phyloP scores from a whole-genome alignment of 2,113 vertebrate genomes.

The Ranitomeya variabilis region DNA sequence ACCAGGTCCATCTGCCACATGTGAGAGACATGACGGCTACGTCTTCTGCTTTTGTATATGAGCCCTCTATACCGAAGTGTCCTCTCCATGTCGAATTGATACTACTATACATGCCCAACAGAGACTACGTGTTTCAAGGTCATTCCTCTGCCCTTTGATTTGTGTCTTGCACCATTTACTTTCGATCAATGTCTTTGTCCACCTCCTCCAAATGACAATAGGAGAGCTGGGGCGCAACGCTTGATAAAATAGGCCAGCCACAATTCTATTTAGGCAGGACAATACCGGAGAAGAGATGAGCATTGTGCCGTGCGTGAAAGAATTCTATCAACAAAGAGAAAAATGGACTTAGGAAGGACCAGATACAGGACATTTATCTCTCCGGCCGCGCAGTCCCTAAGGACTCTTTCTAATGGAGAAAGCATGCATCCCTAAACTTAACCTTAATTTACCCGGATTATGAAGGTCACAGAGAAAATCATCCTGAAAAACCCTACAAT shows the following conservation, averaged over 20 bases:
- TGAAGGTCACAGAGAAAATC: neutral
- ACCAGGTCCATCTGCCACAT: conserved; percentile 40
- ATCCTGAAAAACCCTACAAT: neutral
- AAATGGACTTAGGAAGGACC: neutral
- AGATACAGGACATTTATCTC: conserved; percentile 20
- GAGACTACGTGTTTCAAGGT: neutral
- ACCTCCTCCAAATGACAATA: conserved; percentile 22
- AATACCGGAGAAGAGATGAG: conserved; percentile 11
- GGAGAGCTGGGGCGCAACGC: neutral
- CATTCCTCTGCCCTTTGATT: conserved; percentile 1
- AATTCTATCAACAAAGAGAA: neutral
- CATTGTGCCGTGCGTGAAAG: conserved; percentile 8
- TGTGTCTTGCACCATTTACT: conserved; percentile 13
- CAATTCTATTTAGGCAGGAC: conserved; percentile 22
- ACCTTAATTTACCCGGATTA: conserved; percentile 29
- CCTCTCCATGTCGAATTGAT: neutral
- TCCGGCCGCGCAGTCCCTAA: conserved; percentile 11
- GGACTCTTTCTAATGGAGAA: conserved; percentile 36
- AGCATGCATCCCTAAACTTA: conserved; percentile 13
- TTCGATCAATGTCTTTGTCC: conserved; percentile 36
- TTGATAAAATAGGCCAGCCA: conserved; percentile 7
- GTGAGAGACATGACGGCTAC: neutral
- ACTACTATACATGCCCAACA: neutral
- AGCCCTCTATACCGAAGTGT: neutral
- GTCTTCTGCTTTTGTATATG: neutral